A percentile compares a stretch with the other conserved stretches of the same genome.
Evolutionary conservation across 2,113 vertebrate genomes (phyloP).

Genomic region (Megaleporinus macrocephalus): DNA sequence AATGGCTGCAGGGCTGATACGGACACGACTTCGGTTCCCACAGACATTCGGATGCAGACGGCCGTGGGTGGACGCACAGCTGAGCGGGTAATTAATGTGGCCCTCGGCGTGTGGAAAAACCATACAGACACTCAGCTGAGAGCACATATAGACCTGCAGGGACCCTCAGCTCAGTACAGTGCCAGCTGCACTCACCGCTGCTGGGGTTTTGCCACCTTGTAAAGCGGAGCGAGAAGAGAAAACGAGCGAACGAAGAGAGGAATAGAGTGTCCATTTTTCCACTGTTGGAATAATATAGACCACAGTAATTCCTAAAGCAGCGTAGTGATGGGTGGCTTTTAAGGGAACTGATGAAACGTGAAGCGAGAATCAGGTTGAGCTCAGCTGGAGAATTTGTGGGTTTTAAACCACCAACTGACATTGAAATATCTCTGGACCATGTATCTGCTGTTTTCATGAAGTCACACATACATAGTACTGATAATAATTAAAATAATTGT

Average conservation of each 20-base stretch:
- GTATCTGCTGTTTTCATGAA: slow-evolving; percentile 46
- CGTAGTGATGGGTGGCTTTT: slow-evolving; percentile 60
- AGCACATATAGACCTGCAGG: slow-evolving; percentile 71
- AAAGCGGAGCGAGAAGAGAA: slow-evolving; percentile 67
- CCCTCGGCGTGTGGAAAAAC: slow-evolving; percentile 77
- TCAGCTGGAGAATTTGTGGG: not conserved
- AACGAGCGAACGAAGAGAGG: slow-evolving; percentile 51
- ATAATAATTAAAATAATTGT: too few relatives aligned
- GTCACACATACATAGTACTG: too few relatives aligned
- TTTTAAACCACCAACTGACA: not conserved
- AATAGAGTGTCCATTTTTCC: slow-evolving; percentile 58
- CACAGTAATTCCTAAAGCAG: slow-evolving; percentile 53
- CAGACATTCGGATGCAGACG: slow-evolving; percentile 55
- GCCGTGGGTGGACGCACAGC: slow-evolving; percentile 71
- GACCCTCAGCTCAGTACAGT: slow-evolving; percentile 62
- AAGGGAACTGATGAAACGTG: slow-evolving; percentile 52
- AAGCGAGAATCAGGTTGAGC: slow-evolving; percentile 59
- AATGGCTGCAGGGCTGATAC: slow-evolving; percentile 13
- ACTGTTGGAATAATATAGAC: slow-evolving; percentile 62
- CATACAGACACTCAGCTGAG: slow-evolving; percentile 72
- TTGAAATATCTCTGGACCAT: slow-evolving; percentile 14
- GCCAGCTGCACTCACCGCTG: slow-evolving; percentile 72
- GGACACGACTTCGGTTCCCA: slow-evolving; percentile 71
- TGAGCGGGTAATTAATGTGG: slow-evolving; percentile 74
- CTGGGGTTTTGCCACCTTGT: slow-evolving; percentile 76